These are phyloP conservation scores for Cerastis leucographa DNA, from an alignment of 2,888 invertebrate genomes.

Conservation along the genomic window DNA sequence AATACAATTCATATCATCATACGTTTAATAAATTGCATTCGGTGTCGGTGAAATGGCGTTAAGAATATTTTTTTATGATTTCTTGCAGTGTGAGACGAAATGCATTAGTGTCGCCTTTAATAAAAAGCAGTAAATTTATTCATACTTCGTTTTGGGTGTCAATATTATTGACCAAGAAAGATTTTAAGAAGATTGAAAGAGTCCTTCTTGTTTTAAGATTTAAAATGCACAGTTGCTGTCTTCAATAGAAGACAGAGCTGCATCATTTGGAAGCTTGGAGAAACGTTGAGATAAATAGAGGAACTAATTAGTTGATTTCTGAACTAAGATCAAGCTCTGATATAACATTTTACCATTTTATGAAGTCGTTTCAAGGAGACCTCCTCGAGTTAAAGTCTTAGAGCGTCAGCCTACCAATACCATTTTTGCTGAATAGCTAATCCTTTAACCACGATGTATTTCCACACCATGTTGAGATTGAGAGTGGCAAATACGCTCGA, in stretches of 20 bases:
- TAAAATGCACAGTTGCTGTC: not conserved
- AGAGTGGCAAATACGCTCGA: not conserved
- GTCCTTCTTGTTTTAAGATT: not conserved
- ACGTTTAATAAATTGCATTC: conserved; percentile 52
- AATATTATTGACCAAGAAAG: not conserved
- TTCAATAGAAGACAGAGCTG: too few species aligned
- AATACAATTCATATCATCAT: conserved; percentile 53
- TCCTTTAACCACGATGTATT: not conserved
- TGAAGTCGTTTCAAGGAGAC: not conserved
- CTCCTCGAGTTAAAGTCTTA: not conserved
- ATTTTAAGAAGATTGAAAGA: not conserved
- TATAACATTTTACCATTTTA: not conserved
- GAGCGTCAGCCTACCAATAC: not conserved
- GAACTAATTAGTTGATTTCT: not conserved
- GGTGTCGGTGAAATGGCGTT: conserved; percentile 47
- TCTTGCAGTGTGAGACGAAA: conserved; percentile 8
- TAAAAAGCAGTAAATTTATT: conserved; percentile 3
- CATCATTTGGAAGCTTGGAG: not conserved
- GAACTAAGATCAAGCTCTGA: not conserved
- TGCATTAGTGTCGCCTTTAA: not conserved
- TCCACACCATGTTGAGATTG: not conserved
- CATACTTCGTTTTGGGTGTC: not conserved
- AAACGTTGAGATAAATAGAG: not conserved
- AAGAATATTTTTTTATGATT: conserved; percentile 43
- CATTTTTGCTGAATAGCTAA: not conserved